These are phyloP conservation scores for Ceratoteleas bidentatus DNA, from an alignment of 1,140 invertebrate genomes.

Conservation along the genomic window DNA sequence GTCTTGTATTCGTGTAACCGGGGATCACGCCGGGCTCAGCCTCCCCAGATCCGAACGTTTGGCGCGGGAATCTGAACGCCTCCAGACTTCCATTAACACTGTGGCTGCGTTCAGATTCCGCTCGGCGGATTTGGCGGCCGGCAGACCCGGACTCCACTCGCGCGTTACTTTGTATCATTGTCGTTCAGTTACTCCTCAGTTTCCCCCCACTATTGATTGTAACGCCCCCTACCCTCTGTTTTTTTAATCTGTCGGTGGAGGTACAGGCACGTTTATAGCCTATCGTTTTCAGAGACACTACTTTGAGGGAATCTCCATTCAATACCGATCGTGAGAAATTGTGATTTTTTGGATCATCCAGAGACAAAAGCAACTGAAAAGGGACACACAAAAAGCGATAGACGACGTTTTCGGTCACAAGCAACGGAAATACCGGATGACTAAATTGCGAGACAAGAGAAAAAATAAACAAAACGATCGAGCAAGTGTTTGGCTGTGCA, in stretches of 20 bases:
- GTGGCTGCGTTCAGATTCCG: neutral
- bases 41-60: conserved; percentile 8
- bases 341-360: conserved; percentile 39
- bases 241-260: conserved; percentile 56
- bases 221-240: conserved; percentile 27
- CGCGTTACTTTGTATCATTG: conserved; percentile 40
- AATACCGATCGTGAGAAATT: conserved; percentile 55
- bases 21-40: conserved; percentile 34
- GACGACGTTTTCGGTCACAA: conserved; percentile 3
- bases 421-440: conserved; percentile 7
- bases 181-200: conserved; percentile 42
- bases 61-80: neutral
- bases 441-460: conserved; percentile 18
- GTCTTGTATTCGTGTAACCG: conserved; percentile 66
- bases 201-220: conserved; percentile 25
- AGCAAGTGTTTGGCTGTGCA: conserved; percentile 81
- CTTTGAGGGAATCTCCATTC: conserved; percentile 54
- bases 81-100: neutral
- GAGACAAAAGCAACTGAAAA: conserved; percentile 33
- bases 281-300: conserved; percentile 52
- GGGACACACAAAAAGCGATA: conserved; percentile 1
- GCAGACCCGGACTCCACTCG: conserved; percentile 51
- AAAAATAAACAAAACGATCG: conserved; percentile 69
- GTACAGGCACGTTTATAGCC: conserved; percentile 52
- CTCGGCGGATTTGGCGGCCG: neutral